Percentiles rank a stretch among this genome's conserved stretches.
phyloP scores from a whole-genome alignment of 1,140 invertebrate genomes.

The Heliconius melpomene region DNA sequence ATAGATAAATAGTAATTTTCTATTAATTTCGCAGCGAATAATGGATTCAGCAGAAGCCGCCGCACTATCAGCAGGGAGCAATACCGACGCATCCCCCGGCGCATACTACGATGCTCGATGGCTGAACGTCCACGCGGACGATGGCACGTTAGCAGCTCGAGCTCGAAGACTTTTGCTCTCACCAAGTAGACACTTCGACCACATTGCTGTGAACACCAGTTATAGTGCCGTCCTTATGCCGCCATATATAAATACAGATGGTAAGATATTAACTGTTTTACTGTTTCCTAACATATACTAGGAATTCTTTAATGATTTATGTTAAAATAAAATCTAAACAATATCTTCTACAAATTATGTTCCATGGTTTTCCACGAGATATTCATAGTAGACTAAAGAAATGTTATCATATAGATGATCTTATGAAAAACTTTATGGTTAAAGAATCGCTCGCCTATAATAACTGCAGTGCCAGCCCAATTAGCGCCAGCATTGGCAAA shows the following conservation, averaged over 20 bases:
- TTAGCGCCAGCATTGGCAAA: constrained; percentile 33
- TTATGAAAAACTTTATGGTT: not conserved
- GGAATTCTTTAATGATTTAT: no score
- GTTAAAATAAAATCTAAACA: no score
- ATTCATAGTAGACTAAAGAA: not conserved
- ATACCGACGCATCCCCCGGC: constrained; percentile 74
- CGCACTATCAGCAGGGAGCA: constrained; percentile 84
- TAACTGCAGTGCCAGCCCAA: constrained; percentile 33
- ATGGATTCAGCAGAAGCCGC: constrained; percentile 94
- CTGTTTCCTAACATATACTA: no score
- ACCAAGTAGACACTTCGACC: constrained; percentile 89
- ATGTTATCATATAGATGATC: not conserved
- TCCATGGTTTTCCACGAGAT: not conserved
- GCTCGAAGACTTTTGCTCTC: constrained; percentile 85
- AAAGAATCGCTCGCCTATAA: constrained; percentile 14
- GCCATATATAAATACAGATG: constrained; percentile 89
- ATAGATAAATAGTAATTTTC: not conserved
- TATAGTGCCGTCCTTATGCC: constrained; percentile 95
- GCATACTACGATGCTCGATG: constrained; percentile 87
- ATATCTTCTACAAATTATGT: not conserved
- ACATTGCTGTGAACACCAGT: constrained; percentile 91
- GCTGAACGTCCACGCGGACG: constrained; percentile 86
- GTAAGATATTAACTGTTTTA: constrained; percentile 71
- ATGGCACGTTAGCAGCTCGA: constrained; percentile 85
- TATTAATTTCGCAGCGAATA: constrained; percentile 84